Conservation (phyloP, 2,888 invertebrate species). For the Fragum fragum region DNA sequence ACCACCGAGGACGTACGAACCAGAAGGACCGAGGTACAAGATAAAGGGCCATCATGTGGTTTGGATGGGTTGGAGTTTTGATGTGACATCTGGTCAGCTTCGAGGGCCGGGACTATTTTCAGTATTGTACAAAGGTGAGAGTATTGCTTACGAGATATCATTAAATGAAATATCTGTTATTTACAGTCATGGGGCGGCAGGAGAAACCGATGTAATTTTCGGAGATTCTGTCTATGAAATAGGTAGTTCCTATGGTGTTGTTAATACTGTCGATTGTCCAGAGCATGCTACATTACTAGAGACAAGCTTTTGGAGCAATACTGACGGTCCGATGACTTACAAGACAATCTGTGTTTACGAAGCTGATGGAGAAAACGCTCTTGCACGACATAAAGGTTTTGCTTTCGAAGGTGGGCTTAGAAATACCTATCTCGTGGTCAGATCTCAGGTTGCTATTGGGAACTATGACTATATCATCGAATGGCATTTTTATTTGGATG, state of each 20-base stretch:
- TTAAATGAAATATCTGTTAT: constrained; percentile 69
- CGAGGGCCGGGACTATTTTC: constrained; percentile 61
- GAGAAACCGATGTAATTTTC: constrained; percentile 66
- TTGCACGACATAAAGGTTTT: constrained; percentile 67
- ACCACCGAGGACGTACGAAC: constrained; percentile 69
- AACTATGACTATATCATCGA: constrained; percentile 74
- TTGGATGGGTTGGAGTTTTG: constrained; percentile 76
- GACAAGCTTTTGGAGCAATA: constrained; percentile 57
- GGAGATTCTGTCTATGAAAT: constrained; percentile 67
- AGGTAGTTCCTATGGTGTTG: constrained; percentile 62
- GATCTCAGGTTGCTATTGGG: constrained; percentile 60
- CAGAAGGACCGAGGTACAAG: constrained; percentile 69
- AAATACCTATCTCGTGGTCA: constrained; percentile 63
- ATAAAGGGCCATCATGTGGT: constrained; percentile 69
- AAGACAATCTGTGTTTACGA: constrained; percentile 73
- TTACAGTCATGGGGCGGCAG: constrained; percentile 64
- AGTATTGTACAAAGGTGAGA: constrained; percentile 64
- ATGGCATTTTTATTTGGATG: constrained; percentile 68
- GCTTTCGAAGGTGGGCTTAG: constrained; percentile 67
- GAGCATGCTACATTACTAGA: constrained; percentile 68
- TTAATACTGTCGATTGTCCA: constrained; percentile 74
- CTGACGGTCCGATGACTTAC: constrained; percentile 48
- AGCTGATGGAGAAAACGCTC: constrained; percentile 65
- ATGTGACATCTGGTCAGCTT: constrained; percentile 63
- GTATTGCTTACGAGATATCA: constrained; percentile 74